Evolutionary conservation across 2,888 invertebrate genomes (phyloP), one percentile per base, ranked within the genome.

Genomic region (Euproctis similis): DNA sequence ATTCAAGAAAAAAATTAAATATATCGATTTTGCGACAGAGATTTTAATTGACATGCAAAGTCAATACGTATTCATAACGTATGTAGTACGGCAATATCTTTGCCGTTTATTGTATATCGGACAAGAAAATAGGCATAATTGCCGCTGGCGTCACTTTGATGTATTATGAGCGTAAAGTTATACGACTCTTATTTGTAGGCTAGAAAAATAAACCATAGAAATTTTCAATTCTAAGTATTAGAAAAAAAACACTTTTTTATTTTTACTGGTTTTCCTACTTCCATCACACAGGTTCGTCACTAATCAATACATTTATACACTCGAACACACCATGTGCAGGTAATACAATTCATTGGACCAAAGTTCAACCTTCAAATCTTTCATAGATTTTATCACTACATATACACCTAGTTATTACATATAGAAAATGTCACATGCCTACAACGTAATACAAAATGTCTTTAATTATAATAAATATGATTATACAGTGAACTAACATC

Each of bases 271-370:
- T 48, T 31, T 32, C 24, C 32, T 41, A 45, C 22, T 21, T 32
- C 24, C 43, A 33, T 40, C 38, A 31, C 22, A 39, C 42, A 38
- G 36, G 31, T 34, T 35, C 5, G 25, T 31, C 29, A 31, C 31
- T 46, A 41, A 46, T 39, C 35, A 41, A 42, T 42, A 34, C 44
- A 41, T 30, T 28, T 38, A 62, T 65, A 74, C 45, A 52, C 39
- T 41, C 73, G 77, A 80, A 48, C 68, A 78, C 73, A 73, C 75
- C 69, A 68, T 68, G 78, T 80, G 81, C 75, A 71, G 59, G 52
- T 66, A 69, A 67, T 80, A 76, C 71, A 68, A 67, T 67, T 78
- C 73, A 74, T 84, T 84, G 82, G 82, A 84, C 82, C 82, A 82
- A 81, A 77, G 66, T 81, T 82, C 82, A 84, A 84, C 82, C 82